Percentiles rank a stretch among this genome's conserved stretches.
Conservation (phyloP, 2,113 vertebrate species). For the Scalopus aquaticus region DNA sequence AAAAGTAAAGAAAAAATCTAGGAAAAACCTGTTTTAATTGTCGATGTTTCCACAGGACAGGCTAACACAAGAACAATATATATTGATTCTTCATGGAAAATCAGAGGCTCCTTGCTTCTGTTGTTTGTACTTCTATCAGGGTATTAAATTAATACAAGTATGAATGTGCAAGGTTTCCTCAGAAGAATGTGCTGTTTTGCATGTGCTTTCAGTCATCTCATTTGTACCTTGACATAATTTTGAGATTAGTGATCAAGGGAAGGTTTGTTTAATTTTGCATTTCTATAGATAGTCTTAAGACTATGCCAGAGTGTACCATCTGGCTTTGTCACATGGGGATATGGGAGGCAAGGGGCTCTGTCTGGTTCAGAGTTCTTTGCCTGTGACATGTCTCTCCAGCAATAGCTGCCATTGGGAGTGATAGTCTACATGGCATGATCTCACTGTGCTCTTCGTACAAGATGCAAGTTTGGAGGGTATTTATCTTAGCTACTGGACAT, state of each 20-base stretch:
- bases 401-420: not conserved
- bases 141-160: not conserved
- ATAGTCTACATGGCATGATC: constrained; percentile 4
- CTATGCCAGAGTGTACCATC: not conserved
- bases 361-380: not conserved
- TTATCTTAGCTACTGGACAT: not conserved
- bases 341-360: not conserved
- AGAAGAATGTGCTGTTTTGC: not conserved
- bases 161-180: not conserved
- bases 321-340: not conserved
- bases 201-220: fast-evolving
- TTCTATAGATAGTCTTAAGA: not conserved
- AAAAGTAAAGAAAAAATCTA: not conserved
- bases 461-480: constrained; percentile 2
- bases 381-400: not conserved
- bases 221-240: not conserved
- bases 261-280: not conserved
- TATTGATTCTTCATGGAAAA: not conserved
- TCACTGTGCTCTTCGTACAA: constrained; percentile 9
- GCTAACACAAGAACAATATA: not conserved
- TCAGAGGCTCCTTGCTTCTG: not conserved
- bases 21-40: not conserved
- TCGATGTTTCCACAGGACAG: not conserved
- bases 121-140: not conserved
- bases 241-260: not conserved